phyloP scores from a whole-genome alignment of 2,888 invertebrate species.

The Mythimna albipuncta region DNA sequence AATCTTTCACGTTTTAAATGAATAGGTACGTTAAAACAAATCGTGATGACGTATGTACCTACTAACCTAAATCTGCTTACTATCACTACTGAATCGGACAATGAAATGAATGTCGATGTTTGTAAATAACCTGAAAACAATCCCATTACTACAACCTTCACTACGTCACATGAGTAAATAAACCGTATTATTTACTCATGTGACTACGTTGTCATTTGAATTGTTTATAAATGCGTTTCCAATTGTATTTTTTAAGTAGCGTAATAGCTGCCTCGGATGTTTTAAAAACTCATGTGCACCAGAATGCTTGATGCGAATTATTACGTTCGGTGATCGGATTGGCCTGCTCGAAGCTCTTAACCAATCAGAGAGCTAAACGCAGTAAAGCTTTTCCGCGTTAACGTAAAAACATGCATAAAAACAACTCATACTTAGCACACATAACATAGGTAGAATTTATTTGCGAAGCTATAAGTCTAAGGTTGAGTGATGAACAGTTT shows the following conservation, averaged over 20 bases:
- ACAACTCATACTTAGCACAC: no score
- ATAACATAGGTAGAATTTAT: no score
- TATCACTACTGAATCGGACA: constrained; percentile 8
- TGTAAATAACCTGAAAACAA: constrained; percentile 42
- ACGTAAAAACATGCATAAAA: no score
- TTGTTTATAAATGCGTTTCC: neutral
- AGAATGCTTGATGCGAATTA: no score
- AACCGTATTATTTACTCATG: no score
- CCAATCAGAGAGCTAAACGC: no score
- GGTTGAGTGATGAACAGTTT: no score
- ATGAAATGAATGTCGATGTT: constrained; percentile 30
- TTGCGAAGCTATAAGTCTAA: no score
- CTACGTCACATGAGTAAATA: no score
- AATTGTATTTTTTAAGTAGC: neutral
- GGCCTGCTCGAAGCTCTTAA: no score
- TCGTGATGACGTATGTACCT: neutral
- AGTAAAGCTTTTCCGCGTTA: no score
- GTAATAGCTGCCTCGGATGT: neutral
- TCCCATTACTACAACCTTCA: constrained; percentile 1
- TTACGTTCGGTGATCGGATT: no score
- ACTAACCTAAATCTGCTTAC: neutral
- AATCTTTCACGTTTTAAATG: neutral
- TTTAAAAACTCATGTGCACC: neutral
- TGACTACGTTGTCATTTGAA: neutral
- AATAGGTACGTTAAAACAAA: neutral